Conservation (phyloP, 2,113 vertebrate species). For the Sylvicapra grimmia region DNA sequence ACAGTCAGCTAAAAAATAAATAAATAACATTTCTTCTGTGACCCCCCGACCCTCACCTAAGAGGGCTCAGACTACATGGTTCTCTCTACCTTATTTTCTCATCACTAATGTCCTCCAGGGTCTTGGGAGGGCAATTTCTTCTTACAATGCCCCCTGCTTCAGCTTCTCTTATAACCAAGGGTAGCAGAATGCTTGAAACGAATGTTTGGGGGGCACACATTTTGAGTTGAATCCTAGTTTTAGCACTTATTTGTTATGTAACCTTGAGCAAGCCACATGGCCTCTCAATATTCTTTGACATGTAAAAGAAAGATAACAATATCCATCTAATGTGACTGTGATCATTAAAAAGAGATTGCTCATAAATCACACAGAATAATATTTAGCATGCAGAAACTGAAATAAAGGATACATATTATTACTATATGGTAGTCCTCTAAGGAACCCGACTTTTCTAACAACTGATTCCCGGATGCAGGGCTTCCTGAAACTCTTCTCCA, state of each 20-base stretch:
- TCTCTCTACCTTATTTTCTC: slow-evolving; percentile 15
- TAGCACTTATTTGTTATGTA: neutral
- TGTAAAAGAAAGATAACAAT: slow-evolving; percentile 13
- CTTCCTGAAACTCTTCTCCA: slow-evolving; percentile 13
- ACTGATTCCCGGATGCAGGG: neutral
- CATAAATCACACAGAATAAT: slow-evolving; percentile 12
- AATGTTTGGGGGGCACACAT: neutral
- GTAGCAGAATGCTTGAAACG: neutral
- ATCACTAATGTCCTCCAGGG: neutral
- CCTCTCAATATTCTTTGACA: neutral
- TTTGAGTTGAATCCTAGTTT: neutral
- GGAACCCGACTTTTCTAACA: neutral
- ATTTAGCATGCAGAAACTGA: neutral
- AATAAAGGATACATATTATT: neutral
- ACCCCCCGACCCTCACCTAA: neutral
- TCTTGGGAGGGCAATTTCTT: neutral
- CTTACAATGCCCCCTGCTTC: neutral
- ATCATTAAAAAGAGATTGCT: slow-evolving; percentile 1
- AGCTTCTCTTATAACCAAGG: neutral
- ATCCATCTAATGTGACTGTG: neutral
- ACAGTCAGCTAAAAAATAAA: neutral
- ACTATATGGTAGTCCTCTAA: neutral
- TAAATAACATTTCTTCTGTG: neutral
- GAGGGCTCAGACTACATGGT: neutral
- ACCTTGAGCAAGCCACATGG: neutral